Conservation (phyloP, 1,140 invertebrate species). For the Solenopsis invicta region DNA sequence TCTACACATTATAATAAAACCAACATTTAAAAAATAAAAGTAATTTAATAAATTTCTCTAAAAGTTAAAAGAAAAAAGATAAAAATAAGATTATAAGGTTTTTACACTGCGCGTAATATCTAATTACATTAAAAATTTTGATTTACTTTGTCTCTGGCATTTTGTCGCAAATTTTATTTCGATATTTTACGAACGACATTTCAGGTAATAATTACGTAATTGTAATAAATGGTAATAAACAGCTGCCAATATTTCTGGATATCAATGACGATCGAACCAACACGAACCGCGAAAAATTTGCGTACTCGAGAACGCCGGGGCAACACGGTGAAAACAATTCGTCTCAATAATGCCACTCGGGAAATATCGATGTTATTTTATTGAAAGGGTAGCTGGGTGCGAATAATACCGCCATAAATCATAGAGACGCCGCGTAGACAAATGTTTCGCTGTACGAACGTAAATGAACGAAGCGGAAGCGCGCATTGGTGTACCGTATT, state of each 20-base stretch:
- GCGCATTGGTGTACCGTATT: conserved; percentile 20
- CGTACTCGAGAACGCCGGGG: conserved; percentile 19
- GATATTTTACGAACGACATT: background rate
- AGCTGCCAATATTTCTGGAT: conserved; percentile 24
- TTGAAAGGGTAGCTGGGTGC: conserved; percentile 45
- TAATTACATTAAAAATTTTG: background rate
- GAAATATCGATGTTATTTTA: conserved; percentile 67
- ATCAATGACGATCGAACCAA: conserved; percentile 13
- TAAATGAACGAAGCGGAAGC: conserved; percentile 24
- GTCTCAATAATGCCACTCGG: conserved; percentile 58
- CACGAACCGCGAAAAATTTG: conserved; percentile 44
- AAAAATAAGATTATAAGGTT: background rate
- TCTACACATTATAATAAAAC: background rate
- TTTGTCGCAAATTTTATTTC: background rate
- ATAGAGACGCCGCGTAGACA: conserved; percentile 39
- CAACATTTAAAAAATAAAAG: conserved; percentile 1
- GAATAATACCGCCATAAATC: conserved; percentile 67
- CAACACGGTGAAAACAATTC: conserved; percentile 64
- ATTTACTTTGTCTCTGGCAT: background rate
- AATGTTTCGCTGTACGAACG: conserved; percentile 36
- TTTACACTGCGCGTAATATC: background rate
- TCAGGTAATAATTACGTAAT: background rate
- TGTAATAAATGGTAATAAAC: conserved; percentile 42
- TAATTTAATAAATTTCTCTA: background rate
- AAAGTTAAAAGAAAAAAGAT: background rate